Conservation (phyloP, 2,797 vertebrate species). For the Aulostomus chinensis region DNA sequence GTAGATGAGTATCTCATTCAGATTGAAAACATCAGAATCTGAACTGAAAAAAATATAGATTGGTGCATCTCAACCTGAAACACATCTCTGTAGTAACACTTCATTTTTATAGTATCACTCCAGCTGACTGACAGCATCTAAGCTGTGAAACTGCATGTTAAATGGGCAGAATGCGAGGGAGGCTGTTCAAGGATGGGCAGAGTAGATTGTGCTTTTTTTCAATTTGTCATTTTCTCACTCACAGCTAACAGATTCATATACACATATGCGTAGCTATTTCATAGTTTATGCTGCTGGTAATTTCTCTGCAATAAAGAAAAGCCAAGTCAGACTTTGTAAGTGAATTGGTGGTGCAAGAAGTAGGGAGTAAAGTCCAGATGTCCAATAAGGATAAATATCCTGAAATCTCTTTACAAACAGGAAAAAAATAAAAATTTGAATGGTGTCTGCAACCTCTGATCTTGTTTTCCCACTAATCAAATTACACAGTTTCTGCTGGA, state of each 20-base stretch:
- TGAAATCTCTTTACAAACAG: background rate
- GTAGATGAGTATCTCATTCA: too few species aligned
- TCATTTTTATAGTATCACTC: conserved; percentile 57
- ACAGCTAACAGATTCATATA: conserved; percentile 8
- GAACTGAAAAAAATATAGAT: too few species aligned
- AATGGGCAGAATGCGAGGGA: conserved; percentile 41
- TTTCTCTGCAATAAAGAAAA: conserved; percentile 11
- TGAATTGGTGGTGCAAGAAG: conserved; percentile 16
- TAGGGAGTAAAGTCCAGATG: too few species aligned
- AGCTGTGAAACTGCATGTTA: conserved; percentile 51
- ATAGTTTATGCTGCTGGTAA: conserved; percentile 6
- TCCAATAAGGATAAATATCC: background rate
- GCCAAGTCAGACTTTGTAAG: conserved; percentile 26
- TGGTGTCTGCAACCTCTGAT: background rate
- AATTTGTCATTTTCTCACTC: conserved; percentile 32
- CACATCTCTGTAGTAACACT: conserved; percentile 61
- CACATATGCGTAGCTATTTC: conserved; percentile 12
- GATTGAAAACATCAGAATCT: too few species aligned
- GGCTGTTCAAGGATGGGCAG: conserved; percentile 23
- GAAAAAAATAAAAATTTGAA: too few species aligned
- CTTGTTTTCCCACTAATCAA: too few species aligned
- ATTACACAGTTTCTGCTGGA: background rate
- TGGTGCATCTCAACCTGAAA: too few species aligned
- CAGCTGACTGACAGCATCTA: conserved; percentile 61
- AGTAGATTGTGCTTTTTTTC: conserved; percentile 1